These are phyloP conservation scores for Cheilosia soror DNA, from an alignment of 2,888 invertebrate genomes.

Conservation along the genomic window DNA sequence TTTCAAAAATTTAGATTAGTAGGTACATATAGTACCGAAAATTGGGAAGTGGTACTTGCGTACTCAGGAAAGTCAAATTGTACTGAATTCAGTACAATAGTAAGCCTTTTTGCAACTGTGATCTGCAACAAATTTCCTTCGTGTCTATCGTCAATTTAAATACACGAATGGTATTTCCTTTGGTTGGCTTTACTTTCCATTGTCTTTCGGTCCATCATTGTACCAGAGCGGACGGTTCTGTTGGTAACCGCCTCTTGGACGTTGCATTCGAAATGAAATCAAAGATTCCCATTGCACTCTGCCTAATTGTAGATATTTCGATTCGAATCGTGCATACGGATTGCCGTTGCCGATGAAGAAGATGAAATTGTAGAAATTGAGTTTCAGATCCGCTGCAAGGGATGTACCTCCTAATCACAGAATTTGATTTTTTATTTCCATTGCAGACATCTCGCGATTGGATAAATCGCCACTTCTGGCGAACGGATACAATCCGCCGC, in stretches of 20 bases:
- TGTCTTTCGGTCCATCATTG: constrained; percentile 47
- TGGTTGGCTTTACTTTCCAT: constrained; percentile 54
- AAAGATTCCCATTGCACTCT: constrained; percentile 64
- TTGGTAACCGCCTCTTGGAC: constrained; percentile 53
- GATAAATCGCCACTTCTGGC: constrained; percentile 96
- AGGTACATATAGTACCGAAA: too few species aligned
- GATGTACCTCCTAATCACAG: constrained; percentile 49
- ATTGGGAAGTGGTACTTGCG: too few species aligned
- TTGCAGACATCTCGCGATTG: constrained; percentile 93
- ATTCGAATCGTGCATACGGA: constrained; percentile 65
- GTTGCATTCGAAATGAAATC: constrained; percentile 72
- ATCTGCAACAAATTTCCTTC: constrained; percentile 47
- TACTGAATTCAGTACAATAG: too few species aligned
- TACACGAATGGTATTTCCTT: constrained; percentile 52
- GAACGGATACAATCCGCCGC: constrained; percentile 97
- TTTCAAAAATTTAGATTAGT: too few species aligned
- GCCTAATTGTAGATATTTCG: constrained; percentile 72
- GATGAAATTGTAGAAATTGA: constrained; percentile 47
- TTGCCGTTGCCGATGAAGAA: constrained; percentile 23
- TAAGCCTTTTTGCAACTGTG: too few species aligned
- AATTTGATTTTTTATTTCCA: constrained; percentile 43
- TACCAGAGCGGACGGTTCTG: neutral
- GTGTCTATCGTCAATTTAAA: constrained; percentile 72
- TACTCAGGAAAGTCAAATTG: too few species aligned
- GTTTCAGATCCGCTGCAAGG: constrained; percentile 57